Base-by-base conservation (phyloP, 2,888 invertebrate species). In the Parelbella ahira region DNA sequence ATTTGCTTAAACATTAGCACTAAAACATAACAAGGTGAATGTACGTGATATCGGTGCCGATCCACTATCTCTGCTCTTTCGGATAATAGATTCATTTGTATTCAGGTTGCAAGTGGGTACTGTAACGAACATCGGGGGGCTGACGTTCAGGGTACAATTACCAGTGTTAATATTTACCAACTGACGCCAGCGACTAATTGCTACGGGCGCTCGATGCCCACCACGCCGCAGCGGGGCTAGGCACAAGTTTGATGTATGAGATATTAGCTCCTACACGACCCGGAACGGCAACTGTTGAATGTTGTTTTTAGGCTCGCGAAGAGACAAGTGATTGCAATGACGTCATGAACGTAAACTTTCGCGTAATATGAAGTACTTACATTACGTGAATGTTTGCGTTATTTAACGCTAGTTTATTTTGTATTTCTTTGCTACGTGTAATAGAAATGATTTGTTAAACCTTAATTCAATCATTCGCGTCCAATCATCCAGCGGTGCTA, bases 1-100 rank as follows among this genome's bases (percentile, higher is more conserved):
- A 30, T 59, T 57, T 56, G 60, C 62, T 64, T 60, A 61, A 63
- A 59, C 62, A 68, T 68, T 66, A 71, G 60, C 63, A 60, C 56
- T 60, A 57, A 51, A 55, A 62, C 68, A 67, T 42, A 30, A n/a
- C n/a, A n/a, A n/a, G n/a, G n/a, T n/a, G n/a, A n/a, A n/a, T n/a
- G 60, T 68, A 73, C 74, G 76, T 81, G 75, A 74, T 75, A 69
- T 68, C 68, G 53, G 52, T 56, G 67, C 68, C 69, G 73, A 76
- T 75, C 67, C 67, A 71, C 71, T 73, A 77, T 77, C 80, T 68
- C 67, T 63, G 70, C n/a, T n/a, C 75, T 75, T 80, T 75, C 74
- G 65, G 71, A 72, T 84, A 86, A 84, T 86, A 72, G 77, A 74
- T 82, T 83, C 81, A 86, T 86, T 84, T 84, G 84, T 86, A 86